These are phyloP conservation scores for Coreius guichenoti DNA, from an alignment of 2,797 vertebrate species.

Conservation along the genomic window DNA sequence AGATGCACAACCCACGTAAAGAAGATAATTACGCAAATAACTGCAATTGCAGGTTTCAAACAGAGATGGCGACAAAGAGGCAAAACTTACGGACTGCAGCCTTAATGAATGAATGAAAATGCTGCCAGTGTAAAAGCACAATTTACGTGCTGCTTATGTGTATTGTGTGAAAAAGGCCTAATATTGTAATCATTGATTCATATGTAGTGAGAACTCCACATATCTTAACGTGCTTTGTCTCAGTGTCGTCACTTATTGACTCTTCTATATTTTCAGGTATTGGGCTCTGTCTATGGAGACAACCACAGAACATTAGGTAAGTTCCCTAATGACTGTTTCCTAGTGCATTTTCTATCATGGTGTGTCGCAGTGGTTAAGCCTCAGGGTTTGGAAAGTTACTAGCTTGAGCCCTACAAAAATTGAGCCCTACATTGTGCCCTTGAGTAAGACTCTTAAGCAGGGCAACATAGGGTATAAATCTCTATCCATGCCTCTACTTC, in stretches of 20 bases:
- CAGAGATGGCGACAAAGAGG: too few species aligned
- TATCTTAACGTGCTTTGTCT: neutral
- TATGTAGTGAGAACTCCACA: neutral
- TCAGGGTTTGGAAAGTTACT: neutral
- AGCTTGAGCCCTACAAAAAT: neutral
- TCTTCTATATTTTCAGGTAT: slow-evolving; percentile 80
- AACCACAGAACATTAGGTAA: slow-evolving; percentile 82
- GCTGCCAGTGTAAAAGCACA: neutral
- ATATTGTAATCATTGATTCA: neutral
- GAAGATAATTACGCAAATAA: too few species aligned
- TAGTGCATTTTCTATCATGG: too few species aligned
- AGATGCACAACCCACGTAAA: too few species aligned
- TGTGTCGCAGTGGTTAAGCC: neutral
- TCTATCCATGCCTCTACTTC: neutral
- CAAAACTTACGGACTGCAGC: too few species aligned
- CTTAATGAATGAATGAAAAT: too few species aligned
- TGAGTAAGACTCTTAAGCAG: neutral
- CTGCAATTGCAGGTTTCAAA: too few species aligned
- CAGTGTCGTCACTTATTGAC: slow-evolving; percentile 23
- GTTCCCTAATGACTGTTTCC: slow-evolving; percentile 53
- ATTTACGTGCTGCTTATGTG: neutral
- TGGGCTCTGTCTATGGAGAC: slow-evolving; percentile 89
- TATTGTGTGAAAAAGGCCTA: neutral
- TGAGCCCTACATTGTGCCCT: neutral
- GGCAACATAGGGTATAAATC: neutral